Evolutionary conservation across 2,113 vertebrate species (phyloP), one percentile per base, ranked within the genome.

Genomic region (Calypte anna): DNA sequence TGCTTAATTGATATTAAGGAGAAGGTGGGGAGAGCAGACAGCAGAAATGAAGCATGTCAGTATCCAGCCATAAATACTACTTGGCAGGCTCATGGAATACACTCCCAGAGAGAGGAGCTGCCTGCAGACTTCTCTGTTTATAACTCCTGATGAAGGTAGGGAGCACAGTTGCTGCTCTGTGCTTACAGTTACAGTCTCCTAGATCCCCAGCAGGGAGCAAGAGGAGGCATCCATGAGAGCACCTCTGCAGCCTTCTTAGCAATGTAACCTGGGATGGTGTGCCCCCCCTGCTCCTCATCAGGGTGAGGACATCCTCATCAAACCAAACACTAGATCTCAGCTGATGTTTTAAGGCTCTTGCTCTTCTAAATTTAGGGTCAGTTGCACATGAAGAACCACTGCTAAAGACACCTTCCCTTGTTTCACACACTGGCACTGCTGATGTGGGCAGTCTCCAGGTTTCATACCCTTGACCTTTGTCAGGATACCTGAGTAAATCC

Each of bases 381-480:
- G 12, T 16, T 85, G 54, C 53, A 68, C 64, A 40, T 5, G 6
- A 72, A 62, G 44, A 12, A 24, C 21, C 28, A 70, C 59, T 57
- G 25, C 33, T n/a, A 50, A 40, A 74, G 40, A 79, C 36, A 90
- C 10, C 20, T 85, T 90, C 79, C 46, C 51, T 69, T 64, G 23
- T 51, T 92, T 92, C 24, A 36, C 14, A 86, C 13, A 6, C 33
- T 86, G 62, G 50, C 23, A 51, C 40, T 55, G 20, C 76, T 46
- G 54, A 83, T 72, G 88, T 4, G 2, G 48, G 23, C 21, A 61
- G 46, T 50, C 40, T 86, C 68, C 50, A 40, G 73, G 64, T 51
- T 88, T 90, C 54, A 77, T 58, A 72, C 44, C 36, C 68, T 81
- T 78, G 79, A 86, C 69, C 40, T 77, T 64, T 83, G 55, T 82